Evolutionary conservation across 2,113 vertebrate species (phyloP).

Genomic region (Puntigrus tetrazona): DNA sequence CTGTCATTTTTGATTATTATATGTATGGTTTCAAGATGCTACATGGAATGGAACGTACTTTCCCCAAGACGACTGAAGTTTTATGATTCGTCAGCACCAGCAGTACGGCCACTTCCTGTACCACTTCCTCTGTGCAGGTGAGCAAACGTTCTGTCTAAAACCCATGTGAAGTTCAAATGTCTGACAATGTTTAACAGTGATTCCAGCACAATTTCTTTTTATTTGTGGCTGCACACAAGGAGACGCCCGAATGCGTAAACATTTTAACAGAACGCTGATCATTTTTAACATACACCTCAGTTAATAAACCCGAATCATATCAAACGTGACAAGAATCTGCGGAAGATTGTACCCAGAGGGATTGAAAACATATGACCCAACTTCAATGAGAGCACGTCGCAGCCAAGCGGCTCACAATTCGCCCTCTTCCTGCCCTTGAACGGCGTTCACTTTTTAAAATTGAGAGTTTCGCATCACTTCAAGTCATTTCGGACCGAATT

Average conservation of each 20-base stretch:
- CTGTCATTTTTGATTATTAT: no score
- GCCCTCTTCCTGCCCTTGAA: background rate
- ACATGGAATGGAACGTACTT: background rate
- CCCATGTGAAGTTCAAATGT: no score
- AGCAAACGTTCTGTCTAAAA: background rate
- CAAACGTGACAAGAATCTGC: background rate
- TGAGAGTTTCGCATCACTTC: background rate
- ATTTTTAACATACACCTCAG: background rate
- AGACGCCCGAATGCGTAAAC: constrained; percentile 23
- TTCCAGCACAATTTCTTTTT: constrained; percentile 8
- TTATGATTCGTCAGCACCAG: no score
- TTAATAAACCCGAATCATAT: background rate
- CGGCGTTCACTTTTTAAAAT: background rate
- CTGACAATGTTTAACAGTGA: background rate
- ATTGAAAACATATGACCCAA: background rate
- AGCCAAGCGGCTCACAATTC: background rate
- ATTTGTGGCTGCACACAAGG: constrained; percentile 39
- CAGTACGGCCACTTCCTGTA: no score
- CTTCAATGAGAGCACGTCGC: background rate
- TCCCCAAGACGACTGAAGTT: no score
- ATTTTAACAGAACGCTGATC: constrained; percentile 1
- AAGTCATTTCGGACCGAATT: background rate
- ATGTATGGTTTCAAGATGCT: background rate
- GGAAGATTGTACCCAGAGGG: background rate
- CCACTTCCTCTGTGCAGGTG: background rate